Evolutionary conservation across 92 coral and sea anemone genomes (phyloP).

Genomic region (Paramuricea clavata): DNA sequence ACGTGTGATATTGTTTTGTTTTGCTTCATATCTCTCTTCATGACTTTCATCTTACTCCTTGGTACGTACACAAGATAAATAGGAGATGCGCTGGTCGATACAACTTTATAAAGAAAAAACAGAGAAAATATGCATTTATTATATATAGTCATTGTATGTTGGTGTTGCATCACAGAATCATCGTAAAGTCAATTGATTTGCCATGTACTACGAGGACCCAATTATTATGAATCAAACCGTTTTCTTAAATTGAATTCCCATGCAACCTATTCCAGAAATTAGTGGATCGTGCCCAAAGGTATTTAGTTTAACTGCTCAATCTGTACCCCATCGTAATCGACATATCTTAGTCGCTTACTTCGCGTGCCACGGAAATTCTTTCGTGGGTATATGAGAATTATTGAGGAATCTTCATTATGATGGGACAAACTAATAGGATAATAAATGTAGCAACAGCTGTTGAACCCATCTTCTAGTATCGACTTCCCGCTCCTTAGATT

Average conservation of each 20-base stretch:
- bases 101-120: not conserved
- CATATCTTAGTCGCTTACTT: not conserved
- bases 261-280: not conserved
- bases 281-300: slow-evolving; percentile 8
- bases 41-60: not conserved
- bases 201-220: not conserved
- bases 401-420: not conserved
- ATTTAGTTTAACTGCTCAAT: slow-evolving; percentile 5
- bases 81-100: not conserved
- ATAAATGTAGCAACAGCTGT: slow-evolving; percentile 10
- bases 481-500: slow-evolving; percentile 27
- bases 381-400: not conserved
- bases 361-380: slow-evolving; percentile 11
- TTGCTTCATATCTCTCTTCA: not conserved
- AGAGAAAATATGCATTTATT: not conserved
- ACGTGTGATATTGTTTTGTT: not conserved
- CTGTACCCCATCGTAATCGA: not conserved
- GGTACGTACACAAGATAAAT: not conserved
- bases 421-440: not conserved
- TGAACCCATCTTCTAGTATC: not conserved
- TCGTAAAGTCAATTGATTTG: too few relatives aligned
- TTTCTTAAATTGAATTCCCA: not conserved
- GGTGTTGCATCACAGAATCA: too few relatives aligned
- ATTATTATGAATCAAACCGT: not conserved
- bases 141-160: not conserved